These are phyloP conservation scores for Rhimphoctona megacephalus DNA, from an alignment of 2,888 invertebrate genomes.

Conservation along the genomic window DNA sequence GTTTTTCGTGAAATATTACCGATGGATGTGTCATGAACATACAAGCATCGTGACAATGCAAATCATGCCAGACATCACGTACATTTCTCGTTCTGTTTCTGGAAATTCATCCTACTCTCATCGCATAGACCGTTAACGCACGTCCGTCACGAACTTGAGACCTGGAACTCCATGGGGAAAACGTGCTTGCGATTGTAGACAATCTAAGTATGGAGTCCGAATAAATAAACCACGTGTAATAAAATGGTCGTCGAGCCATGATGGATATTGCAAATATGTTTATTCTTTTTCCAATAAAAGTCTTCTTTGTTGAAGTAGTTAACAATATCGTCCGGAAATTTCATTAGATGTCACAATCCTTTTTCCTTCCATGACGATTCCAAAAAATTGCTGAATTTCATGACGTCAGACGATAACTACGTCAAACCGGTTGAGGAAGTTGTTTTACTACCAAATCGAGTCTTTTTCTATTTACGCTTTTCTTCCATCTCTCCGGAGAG, in stretches of 20 bases:
- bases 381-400: neutral
- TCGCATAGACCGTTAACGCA: constrained; percentile 59
- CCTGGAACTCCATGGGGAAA: constrained; percentile 24
- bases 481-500: neutral
- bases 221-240: too few species aligned
- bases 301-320: neutral
- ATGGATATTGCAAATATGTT: too few species aligned
- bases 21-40: constrained; percentile 22
- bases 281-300: neutral
- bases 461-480: neutral
- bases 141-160: constrained; percentile 43
- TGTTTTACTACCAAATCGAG: neutral
- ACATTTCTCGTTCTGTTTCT: constrained; percentile 52
- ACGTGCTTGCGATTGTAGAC: constrained; percentile 32
- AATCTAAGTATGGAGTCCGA: constrained; percentile 15
- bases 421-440: neutral
- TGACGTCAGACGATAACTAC: neutral
- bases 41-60: constrained; percentile 39
- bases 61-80: constrained; percentile 40
- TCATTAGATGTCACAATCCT: neutral
- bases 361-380: neutral
- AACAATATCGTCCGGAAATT: neutral
- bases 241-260: too few species aligned
- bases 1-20: constrained; percentile 21
- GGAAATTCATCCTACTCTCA: constrained; percentile 35